Conservation (phyloP, 1,140 invertebrate genomes). For the Manduca sexta region DNA sequence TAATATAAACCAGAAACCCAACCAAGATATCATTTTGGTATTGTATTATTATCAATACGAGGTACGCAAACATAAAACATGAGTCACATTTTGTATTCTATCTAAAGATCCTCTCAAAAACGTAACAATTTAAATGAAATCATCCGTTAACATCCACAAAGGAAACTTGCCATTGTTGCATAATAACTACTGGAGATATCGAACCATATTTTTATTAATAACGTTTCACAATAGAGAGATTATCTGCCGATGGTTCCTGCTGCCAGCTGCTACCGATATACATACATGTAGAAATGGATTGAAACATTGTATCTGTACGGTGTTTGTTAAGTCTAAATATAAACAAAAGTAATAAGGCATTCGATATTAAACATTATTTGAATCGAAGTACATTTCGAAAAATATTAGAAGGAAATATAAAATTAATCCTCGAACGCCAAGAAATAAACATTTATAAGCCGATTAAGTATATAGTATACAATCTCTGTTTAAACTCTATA, state of each 20-base stretch:
- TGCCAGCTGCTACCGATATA: slow-evolving; percentile 55
- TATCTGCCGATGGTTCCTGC: slow-evolving; percentile 58
- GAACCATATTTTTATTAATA: slow-evolving; percentile 71
- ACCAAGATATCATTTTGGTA: no score
- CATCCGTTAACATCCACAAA: slow-evolving; percentile 58
- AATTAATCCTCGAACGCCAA: no score
- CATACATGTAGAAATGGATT: slow-evolving; percentile 13
- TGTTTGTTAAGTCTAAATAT: neutral
- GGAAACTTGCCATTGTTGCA: slow-evolving; percentile 48
- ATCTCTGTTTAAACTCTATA: no score
- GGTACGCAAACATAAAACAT: no score
- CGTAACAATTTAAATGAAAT: slow-evolving; percentile 41
- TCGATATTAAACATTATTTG: no score
- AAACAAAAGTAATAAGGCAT: slow-evolving; percentile 10
- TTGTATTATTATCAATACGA: no score
- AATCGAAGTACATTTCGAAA: no score
- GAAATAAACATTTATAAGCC: no score
- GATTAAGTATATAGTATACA: no score
- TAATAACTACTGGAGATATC: slow-evolving; percentile 55
- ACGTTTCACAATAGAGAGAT: slow-evolving; percentile 61
- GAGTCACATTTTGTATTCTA: no score
- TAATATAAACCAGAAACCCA: no score
- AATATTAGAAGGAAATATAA: no score
- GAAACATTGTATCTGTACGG: neutral
- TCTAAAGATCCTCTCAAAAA: slow-evolving; percentile 12